Conservation (phyloP, 2,888 invertebrate genomes). For the Drosophila percnosoma region DNA sequence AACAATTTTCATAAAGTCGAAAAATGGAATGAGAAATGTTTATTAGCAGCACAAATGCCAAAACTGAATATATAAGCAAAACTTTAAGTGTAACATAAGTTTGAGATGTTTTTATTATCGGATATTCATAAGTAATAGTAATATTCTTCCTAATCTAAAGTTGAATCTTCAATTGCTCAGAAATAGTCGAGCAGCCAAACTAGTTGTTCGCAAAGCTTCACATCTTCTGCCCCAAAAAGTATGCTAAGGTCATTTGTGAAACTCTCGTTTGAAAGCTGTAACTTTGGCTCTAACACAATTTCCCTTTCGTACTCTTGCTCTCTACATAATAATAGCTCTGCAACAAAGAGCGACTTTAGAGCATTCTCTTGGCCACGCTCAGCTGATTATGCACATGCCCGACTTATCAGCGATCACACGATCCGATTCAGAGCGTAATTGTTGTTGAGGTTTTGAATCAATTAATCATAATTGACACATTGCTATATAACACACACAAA, state of each 20-base stretch:
- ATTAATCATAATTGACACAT: constrained; percentile 21
- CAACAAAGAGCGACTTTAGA: not conserved
- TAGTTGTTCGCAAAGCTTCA: not conserved
- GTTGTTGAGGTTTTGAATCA: constrained; percentile 5
- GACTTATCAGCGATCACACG: constrained; percentile 50
- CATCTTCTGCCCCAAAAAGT: constrained; percentile 64
- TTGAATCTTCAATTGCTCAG: not conserved
- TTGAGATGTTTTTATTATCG: no score
- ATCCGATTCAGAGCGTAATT: constrained; percentile 40
- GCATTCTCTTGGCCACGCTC: constrained; percentile 34
- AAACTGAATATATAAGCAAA: not conserved
- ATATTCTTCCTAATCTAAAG: fast-evolving
- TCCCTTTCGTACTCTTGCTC: not conserved
- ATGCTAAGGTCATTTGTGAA: constrained; percentile 56
- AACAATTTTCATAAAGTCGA: not conserved
- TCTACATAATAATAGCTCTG: not conserved
- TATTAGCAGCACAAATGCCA: not conserved
- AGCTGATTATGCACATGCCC: constrained; percentile 45
- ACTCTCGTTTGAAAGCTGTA: no score
- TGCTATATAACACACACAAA: constrained; percentile 31
- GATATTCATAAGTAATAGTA: not conserved
- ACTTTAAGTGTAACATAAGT: not conserved
- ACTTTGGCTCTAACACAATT: not conserved
- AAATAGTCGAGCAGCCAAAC: not conserved
- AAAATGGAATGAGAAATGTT: not conserved